These are phyloP conservation scores for Motacilla tschutschensis DNA, from an alignment of 2,113 vertebrate species.

Conservation along the genomic window DNA sequence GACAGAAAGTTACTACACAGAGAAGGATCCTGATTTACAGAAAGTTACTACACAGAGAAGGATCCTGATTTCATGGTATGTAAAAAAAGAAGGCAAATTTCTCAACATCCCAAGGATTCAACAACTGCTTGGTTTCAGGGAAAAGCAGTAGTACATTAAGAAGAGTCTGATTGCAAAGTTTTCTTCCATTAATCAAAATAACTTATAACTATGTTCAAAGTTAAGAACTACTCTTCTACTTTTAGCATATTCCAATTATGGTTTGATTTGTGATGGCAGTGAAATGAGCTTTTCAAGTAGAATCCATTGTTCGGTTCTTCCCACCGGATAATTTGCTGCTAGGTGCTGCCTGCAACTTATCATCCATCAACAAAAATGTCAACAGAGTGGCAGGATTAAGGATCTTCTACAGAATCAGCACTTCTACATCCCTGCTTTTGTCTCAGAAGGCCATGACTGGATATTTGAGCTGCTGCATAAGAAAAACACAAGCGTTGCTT, in stretches of 20 bases:
- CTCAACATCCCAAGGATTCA: background rate
- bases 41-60: background rate
- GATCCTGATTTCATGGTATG: background rate
- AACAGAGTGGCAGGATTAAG: conserved; percentile 41
- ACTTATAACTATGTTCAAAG: conserved; percentile 23
- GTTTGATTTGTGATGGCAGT: conserved; percentile 58
- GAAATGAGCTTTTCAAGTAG: conserved; percentile 54
- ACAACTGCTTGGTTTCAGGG: background rate
- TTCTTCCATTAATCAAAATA: conserved; percentile 41
- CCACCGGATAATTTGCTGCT: conserved; percentile 56
- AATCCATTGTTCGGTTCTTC: conserved; percentile 56
- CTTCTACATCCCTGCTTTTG: background rate
- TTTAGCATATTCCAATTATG: conserved; percentile 55
- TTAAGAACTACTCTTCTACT: conserved; percentile 46
- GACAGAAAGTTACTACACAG: background rate
- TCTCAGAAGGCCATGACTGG: background rate
- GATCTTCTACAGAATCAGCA: conserved; percentile 23
- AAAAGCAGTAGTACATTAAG: background rate
- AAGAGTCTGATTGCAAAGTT: conserved; percentile 25
- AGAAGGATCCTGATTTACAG: background rate
- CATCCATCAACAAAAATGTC: conserved; percentile 61
- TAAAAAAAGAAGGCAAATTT: background rate
- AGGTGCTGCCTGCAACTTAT: conserved; percentile 55
- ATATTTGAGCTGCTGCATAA: background rate
- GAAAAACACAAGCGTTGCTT: background rate